A percentile compares a stretch with the other conserved stretches of the same genome.
These are phyloP conservation scores for Prosopocoilus inquinatus DNA, from an alignment of 2,888 invertebrate genomes.

Conservation along the genomic window DNA sequence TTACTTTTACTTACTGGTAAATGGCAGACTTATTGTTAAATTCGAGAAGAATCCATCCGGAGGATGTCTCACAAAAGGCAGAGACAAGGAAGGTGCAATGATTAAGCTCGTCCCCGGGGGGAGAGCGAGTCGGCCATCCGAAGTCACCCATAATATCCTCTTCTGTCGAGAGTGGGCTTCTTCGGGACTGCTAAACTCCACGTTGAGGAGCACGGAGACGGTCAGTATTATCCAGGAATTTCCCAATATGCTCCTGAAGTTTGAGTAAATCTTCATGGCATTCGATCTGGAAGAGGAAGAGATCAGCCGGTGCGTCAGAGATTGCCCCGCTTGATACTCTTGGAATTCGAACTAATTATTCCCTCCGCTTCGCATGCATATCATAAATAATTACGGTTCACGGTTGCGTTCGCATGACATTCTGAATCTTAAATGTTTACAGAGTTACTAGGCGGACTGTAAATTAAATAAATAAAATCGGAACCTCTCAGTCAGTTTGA, in stretches of 20 bases:
- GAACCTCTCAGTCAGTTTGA: too few species aligned
- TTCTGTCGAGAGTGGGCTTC: conserved; percentile 71
- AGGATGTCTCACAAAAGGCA: conserved; percentile 82
- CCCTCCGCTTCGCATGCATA: too few species aligned
- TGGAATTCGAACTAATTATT: too few species aligned
- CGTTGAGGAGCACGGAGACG: conserved; percentile 8
- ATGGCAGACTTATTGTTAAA: conserved; percentile 78
- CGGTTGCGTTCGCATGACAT: too few species aligned
- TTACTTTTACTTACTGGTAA: conserved; percentile 68
- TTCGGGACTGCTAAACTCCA: conserved; percentile 14
- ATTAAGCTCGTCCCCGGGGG: conserved; percentile 81
- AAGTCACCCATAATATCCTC: conserved; percentile 80
- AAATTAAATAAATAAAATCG: too few species aligned
- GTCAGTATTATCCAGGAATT: conserved; percentile 7
- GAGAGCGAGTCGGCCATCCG: conserved; percentile 77
- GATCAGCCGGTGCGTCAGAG: too few species aligned
- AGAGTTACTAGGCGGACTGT: too few species aligned
- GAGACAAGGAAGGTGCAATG: conserved; percentile 75
- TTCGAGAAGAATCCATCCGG: conserved; percentile 84
- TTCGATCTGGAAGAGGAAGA: background rate
- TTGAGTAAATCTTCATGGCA: conserved; percentile 20
- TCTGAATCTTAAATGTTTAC: too few species aligned
- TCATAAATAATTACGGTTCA: too few species aligned
- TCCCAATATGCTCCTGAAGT: conserved; percentile 8
- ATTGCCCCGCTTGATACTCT: too few species aligned